A percentile compares a stretch with the other conserved stretches of the same genome.
These are phyloP conservation scores for Mythimna albipuncta DNA, from an alignment of 2,888 invertebrate genomes.

Conservation along the genomic window DNA sequence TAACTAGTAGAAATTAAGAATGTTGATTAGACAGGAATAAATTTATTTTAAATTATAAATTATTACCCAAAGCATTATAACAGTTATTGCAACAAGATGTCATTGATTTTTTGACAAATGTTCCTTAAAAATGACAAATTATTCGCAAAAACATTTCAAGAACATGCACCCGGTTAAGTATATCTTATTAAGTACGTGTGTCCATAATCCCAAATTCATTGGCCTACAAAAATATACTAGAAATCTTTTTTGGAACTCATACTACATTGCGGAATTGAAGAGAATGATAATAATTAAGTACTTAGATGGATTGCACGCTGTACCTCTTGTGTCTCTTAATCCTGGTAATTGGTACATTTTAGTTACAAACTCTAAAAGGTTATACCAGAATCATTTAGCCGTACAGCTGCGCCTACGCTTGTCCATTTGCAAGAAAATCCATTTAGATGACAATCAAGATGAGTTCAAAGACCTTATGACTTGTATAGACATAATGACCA, in stretches of 20 bases:
- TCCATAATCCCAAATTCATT: constrained; percentile 21
- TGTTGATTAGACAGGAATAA: constrained; percentile 41
- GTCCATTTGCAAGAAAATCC: constrained; percentile 69
- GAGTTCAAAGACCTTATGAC: constrained; percentile 75
- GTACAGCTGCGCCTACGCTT: constrained; percentile 71
- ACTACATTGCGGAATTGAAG: not conserved
- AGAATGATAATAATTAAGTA: constrained; percentile 15
- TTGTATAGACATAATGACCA: constrained; percentile 61
- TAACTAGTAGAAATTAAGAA: constrained; percentile 52
- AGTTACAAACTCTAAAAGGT: constrained; percentile 59
- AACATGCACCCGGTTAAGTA: constrained; percentile 71
- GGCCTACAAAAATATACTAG: constrained; percentile 12
- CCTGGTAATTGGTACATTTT: constrained; percentile 60
- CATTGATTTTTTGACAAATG: constrained; percentile 64
- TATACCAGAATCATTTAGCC: constrained; percentile 57
- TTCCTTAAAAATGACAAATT: constrained; percentile 81
- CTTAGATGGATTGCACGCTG: not conserved
- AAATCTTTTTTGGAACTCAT: not conserved
- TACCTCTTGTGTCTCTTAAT: constrained; percentile 59
- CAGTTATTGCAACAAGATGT: constrained; percentile 87
- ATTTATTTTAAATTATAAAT: constrained; percentile 64
- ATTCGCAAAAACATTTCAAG: constrained; percentile 82
- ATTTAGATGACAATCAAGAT: constrained; percentile 68
- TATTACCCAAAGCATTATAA: constrained; percentile 70
- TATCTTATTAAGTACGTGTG: constrained; percentile 52